These are phyloP conservation scores for Athrips mouffetella DNA, from an alignment of 2,888 invertebrate genomes.

Conservation along the genomic window DNA sequence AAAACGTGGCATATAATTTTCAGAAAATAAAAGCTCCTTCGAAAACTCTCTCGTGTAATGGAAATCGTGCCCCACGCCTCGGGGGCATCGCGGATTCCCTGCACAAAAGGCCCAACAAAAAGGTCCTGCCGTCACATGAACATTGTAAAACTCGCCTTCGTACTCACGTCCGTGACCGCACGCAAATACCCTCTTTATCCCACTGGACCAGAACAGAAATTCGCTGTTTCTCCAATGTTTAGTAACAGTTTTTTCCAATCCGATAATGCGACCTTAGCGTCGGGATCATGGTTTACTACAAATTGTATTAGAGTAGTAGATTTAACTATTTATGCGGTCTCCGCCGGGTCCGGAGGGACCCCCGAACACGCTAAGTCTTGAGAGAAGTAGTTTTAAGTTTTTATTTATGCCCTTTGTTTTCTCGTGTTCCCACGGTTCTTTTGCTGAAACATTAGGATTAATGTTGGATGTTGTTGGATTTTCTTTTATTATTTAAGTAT, in stretches of 20 bases:
- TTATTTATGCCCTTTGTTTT: slow-evolving; percentile 10
- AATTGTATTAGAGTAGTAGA: slow-evolving; percentile 77
- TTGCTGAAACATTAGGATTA: neutral
- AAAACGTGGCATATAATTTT: slow-evolving; percentile 39
- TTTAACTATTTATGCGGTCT: slow-evolving; percentile 72
- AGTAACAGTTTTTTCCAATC: slow-evolving; percentile 75
- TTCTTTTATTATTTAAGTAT: neutral
- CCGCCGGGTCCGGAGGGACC: slow-evolving; percentile 13
- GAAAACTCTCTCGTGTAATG: slow-evolving; percentile 68
- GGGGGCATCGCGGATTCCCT: slow-evolving; percentile 68
- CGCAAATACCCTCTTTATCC: slow-evolving; percentile 49
- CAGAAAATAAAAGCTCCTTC: slow-evolving; percentile 54
- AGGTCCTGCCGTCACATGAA: slow-evolving; percentile 75
- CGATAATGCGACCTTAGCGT: slow-evolving; percentile 76
- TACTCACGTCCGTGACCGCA: slow-evolving; percentile 47
- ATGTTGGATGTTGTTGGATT: slow-evolving; percentile 1
- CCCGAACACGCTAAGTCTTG: slow-evolving; percentile 14
- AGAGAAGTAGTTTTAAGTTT: slow-evolving; percentile 14
- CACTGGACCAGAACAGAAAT: slow-evolving; percentile 44
- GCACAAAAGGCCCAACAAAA: slow-evolving; percentile 75
- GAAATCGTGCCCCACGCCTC: slow-evolving; percentile 71
- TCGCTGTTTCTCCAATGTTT: slow-evolving; percentile 39
- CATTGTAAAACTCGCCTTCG: slow-evolving; percentile 73
- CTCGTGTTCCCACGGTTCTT: slow-evolving; percentile 2
- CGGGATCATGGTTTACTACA: slow-evolving; percentile 78